Conservation (phyloP, 2,797 vertebrate genomes). For the Nyctalus aviator region DNA sequence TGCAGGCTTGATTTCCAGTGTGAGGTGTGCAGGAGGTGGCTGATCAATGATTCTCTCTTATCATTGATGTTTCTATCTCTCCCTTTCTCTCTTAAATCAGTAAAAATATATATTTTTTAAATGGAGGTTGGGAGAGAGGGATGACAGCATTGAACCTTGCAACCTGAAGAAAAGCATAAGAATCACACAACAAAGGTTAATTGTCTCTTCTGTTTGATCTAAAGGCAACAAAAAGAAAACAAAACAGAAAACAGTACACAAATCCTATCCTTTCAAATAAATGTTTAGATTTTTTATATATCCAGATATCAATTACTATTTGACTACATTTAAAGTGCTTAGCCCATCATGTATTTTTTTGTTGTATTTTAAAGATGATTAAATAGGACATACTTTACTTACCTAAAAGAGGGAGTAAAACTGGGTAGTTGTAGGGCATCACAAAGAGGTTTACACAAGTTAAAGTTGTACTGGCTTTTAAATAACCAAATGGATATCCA, state of each 20-base stretch:
- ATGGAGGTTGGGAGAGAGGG: conserved; percentile 64
- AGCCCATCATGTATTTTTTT: conserved; percentile 22
- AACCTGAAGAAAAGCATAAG: conserved; percentile 62
- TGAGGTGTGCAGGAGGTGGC: neutral
- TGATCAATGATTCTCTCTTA: neutral
- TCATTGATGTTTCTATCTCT: neutral
- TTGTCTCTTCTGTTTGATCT: conserved; percentile 82
- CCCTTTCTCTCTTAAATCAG: neutral
- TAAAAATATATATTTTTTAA: neutral
- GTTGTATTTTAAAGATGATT: conserved; percentile 77
- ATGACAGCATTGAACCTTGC: conserved; percentile 80
- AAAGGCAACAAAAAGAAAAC: conserved; percentile 78
- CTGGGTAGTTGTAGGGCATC: conserved; percentile 99
- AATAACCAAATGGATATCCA: conserved; percentile 97
- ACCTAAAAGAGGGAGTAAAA: conserved; percentile 97
- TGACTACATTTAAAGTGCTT: conserved; percentile 59
- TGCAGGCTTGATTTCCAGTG: neutral
- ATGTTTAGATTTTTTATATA: conserved; percentile 78
- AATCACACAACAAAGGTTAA: conserved; percentile 84
- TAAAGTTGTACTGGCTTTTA: conserved; percentile 98
- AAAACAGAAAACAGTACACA: conserved; percentile 84
- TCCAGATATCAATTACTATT: conserved; percentile 81
- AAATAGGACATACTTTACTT: conserved; percentile 81
- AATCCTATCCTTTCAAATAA: conserved; percentile 83
- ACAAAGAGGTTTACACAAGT: conserved; percentile 99